Evolutionary conservation across 1,140 invertebrate genomes (phyloP), one percentile per base, ranked within the genome.

Genomic region (Penaeus japonicus): DNA sequence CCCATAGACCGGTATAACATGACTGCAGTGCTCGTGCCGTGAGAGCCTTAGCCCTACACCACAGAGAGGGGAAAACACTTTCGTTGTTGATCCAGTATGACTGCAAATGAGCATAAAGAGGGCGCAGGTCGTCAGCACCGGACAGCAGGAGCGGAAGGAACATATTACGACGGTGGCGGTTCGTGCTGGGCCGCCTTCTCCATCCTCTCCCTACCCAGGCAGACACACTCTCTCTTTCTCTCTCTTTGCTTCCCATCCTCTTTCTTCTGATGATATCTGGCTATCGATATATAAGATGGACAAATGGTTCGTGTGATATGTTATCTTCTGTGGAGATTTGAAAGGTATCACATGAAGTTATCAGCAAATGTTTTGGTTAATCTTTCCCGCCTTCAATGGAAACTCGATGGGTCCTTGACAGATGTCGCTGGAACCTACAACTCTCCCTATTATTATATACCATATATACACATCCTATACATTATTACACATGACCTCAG

Each of bases 101-200:
- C 47, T 47, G 47, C 15, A 47, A 47, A 47, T 47, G 59, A 35
- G 27, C 20, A 70, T 35, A 70, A 17, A 30, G 53, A 35, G 1
- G 59, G 35, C 27, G 62, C 73, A 39, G 85, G 85, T 47, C 85
- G 32, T 62, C 77, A 86, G 77, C 75, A 80, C 32, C 73, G 75
- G 84, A 73, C 75, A 79, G 75, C 84, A 85, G 84, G 27, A 59
- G 77, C 77, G 78, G 85, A 79, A 86, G 78, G 75, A 86, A 86
- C 77, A 79, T 32, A 86, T 86, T 78, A 78, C 65, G 84, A 39
- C 54, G 47, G 83, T 27, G 47, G 39, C 39, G 27, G 39, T 27
- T 27, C 70, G 27, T 30, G 70, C 70, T 73, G 70, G 70, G 35
- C 70, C 70, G 24, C n/a, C 70, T 15, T 32, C 35, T 24, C 70